phyloP scores from a whole-genome alignment of 1,140 invertebrate genomes.

The Heliothis subflexa region DNA sequence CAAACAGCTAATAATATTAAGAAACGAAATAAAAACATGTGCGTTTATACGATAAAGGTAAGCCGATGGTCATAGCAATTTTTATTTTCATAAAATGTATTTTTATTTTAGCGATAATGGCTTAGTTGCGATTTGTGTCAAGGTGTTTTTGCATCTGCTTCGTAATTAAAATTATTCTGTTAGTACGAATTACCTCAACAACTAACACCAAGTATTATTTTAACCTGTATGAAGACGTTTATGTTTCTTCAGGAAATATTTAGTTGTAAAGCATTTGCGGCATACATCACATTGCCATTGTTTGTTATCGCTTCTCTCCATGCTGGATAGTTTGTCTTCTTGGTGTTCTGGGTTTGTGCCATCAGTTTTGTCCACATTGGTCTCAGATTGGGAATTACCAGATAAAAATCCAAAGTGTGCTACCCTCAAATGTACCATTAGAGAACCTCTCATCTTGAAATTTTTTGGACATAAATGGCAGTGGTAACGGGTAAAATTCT shows the following conservation, averaged over 20 bases:
- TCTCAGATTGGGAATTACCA: constrained; percentile 54
- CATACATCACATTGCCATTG: constrained; percentile 94
- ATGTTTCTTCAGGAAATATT: constrained; percentile 96
- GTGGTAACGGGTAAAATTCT: constrained; percentile 87
- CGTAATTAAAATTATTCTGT: constrained; percentile 54
- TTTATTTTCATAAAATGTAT: neutral
- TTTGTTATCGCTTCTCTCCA: constrained; percentile 77
- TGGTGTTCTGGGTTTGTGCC: constrained; percentile 34
- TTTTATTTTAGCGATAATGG: neutral
- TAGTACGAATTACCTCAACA: constrained; percentile 79
- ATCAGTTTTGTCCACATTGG: constrained; percentile 36
- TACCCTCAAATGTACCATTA: constrained; percentile 93
- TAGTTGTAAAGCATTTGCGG: constrained; percentile 94
- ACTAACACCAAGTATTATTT: constrained; percentile 74
- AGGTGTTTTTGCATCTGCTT: neutral
- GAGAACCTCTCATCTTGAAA: constrained; percentile 92
- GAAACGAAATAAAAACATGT: neutral
- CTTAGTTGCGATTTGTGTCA: neutral
- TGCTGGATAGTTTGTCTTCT: constrained; percentile 58
- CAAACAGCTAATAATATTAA: neutral
- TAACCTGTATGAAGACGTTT: constrained; percentile 92
- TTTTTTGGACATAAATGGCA: constrained; percentile 93
- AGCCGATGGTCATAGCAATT: neutral
- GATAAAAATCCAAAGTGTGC: constrained; percentile 88
- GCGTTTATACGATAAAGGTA: constrained; percentile 5